phyloP scores from a whole-genome alignment of 2,113 vertebrate genomes.

The Nothobranchius furzeri region DNA sequence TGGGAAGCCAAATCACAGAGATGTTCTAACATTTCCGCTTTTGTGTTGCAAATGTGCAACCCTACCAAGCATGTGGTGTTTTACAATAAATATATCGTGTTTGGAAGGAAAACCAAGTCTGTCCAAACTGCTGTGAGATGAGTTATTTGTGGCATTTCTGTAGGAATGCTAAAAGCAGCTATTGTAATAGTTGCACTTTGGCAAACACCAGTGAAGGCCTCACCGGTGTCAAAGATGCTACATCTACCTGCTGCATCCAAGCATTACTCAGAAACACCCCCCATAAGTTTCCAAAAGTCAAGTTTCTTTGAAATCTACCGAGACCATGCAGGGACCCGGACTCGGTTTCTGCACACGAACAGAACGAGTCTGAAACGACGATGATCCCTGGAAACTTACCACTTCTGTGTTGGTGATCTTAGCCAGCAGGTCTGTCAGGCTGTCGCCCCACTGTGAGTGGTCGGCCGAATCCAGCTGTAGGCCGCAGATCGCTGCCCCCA shows the following conservation, averaged over 20 bases:
- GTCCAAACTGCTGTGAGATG: constrained; percentile 13
- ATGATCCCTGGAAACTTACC: constrained; percentile 80
- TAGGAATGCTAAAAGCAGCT: background rate
- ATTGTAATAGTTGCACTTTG: background rate
- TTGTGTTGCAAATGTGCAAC: constrained; percentile 16
- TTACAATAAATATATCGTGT: constrained; percentile 18
- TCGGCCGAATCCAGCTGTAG: constrained; percentile 88
- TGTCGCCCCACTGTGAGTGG: constrained; percentile 82
- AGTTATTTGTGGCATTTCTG: constrained; percentile 6
- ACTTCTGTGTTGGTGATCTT: constrained; percentile 97
- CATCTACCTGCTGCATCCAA: constrained; percentile 13
- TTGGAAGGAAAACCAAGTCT: background rate
- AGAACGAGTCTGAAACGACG: background rate
- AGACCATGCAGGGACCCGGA: background rate
- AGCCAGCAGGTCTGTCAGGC: constrained; percentile 90
- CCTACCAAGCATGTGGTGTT: constrained; percentile 28
- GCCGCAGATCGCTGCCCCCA: constrained; percentile 93
- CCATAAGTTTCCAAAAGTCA: background rate
- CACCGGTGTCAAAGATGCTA: background rate
- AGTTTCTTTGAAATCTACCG: background rate
- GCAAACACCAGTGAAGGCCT: constrained; percentile 6
- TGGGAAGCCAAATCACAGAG: constrained; percentile 1
- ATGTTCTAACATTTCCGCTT: constrained; percentile 35
- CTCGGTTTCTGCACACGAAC: background rate
- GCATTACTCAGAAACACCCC: constrained; percentile 31